phyloP scores from a whole-genome alignment of 2,113 vertebrate genomes.

The Rhodinocichla rosea region DNA sequence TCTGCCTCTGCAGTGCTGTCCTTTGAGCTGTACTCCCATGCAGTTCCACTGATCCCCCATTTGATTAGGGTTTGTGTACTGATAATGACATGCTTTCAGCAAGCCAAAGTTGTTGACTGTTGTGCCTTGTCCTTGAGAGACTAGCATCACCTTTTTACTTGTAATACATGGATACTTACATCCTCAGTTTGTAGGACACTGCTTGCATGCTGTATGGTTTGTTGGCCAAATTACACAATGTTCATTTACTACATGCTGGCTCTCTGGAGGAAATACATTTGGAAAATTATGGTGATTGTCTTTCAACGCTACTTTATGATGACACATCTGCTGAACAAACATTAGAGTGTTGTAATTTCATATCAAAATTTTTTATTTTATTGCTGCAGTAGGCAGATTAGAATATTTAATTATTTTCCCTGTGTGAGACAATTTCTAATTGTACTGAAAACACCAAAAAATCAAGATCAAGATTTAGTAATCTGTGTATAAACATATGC shows the following conservation, averaged over 20 bases:
- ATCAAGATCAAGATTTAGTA: neutral
- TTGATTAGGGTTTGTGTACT: accelerated
- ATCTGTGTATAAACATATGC: neutral
- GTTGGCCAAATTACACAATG: neutral
- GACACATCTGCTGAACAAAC: neutral
- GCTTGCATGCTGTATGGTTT: neutral
- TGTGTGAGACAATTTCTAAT: neutral
- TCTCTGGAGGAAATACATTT: neutral
- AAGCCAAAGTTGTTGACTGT: neutral
- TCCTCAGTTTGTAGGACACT: neutral
- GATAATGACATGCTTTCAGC: neutral
- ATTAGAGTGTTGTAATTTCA: neutral
- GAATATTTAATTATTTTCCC: neutral
- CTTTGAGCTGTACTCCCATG: neutral
- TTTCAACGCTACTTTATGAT: neutral
- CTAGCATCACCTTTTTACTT: neutral
- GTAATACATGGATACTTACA: neutral
- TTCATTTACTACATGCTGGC: neutral
- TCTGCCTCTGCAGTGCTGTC: neutral
- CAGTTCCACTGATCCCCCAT: neutral
- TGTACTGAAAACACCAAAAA: neutral
- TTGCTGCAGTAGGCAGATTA: neutral
- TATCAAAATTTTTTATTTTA: neutral
- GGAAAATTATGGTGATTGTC: neutral
- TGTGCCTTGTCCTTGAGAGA: neutral